Evolutionary conservation across 2,797 vertebrate genomes (phyloP).

Genomic region (Phoeniculus purpureus): DNA sequence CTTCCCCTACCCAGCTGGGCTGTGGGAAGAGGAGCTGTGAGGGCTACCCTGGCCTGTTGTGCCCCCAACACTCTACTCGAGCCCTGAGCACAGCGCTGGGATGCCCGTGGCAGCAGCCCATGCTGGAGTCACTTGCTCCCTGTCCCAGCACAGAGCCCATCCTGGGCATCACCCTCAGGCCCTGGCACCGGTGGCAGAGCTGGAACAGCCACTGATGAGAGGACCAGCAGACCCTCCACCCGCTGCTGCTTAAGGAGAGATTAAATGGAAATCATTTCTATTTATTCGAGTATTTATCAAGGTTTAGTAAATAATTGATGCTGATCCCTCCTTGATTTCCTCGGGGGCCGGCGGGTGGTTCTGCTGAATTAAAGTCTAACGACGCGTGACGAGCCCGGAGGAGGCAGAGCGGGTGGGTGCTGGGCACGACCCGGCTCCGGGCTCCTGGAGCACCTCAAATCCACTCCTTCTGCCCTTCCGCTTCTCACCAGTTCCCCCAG

Average conservation of each 20-base stretch:
- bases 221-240: rapidly evolving
- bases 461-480: neutral
- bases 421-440: rapidly evolving
- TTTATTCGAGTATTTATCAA: conserved; percentile 64
- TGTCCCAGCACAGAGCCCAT: neutral
- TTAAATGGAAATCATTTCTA: conserved; percentile 43
- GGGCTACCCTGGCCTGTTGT: neutral
- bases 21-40: neutral
- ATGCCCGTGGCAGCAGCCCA: neutral
- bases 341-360: neutral
- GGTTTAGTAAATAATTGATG: conserved; percentile 62
- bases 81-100: neutral
- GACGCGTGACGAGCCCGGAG: neutral
- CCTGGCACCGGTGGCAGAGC: rapidly evolving
- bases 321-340: conserved; percentile 58
- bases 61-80: neutral
- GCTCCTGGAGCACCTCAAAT: neutral
- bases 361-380: neutral
- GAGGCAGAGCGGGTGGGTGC: rapidly evolving
- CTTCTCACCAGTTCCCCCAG: neutral
- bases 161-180: neutral
- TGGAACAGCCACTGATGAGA: neutral
- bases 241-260: neutral
- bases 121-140: neutral
- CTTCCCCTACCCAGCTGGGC: neutral